These are phyloP conservation scores for Cyprinus carpio DNA, from an alignment of 2,113 vertebrate species.

Conservation along the genomic window DNA sequence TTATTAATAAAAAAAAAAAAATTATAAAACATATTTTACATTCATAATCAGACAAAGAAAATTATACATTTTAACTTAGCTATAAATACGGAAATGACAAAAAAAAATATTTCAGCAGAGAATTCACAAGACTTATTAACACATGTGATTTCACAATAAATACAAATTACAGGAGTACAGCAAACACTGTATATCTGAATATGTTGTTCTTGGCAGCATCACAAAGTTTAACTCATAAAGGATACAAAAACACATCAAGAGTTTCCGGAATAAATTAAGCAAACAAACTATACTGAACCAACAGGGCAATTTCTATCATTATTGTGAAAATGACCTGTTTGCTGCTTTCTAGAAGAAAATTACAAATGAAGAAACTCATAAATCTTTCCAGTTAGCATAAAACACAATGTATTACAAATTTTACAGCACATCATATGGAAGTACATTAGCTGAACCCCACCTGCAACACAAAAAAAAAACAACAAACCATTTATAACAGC, in stretches of 20 bases:
- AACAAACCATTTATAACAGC: neutral
- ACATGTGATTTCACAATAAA: constrained; percentile 35
- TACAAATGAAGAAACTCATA: neutral
- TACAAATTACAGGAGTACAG: constrained; percentile 1
- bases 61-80: neutral
- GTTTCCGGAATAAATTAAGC: neutral
- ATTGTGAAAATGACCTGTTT: neutral
- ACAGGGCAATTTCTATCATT: neutral
- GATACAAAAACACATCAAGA: neutral
- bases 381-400: neutral
- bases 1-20: no score
- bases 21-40: no score
- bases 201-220: neutral
- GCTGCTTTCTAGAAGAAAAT: neutral
- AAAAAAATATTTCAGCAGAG: constrained; percentile 32
- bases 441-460: neutral
- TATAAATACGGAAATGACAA: no score
- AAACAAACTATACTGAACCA: neutral
- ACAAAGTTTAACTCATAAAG: neutral
- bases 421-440: neutral
- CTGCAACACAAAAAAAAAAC: no score
- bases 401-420: neutral
- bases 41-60: neutral
- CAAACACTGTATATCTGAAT: neutral
- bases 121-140: constrained; percentile 35